A percentile compares a stretch with the other conserved stretches of the same genome.
Evolutionary conservation across 2,797 vertebrate genomes (phyloP).

Genomic region (Peromyscus eremicus): DNA sequence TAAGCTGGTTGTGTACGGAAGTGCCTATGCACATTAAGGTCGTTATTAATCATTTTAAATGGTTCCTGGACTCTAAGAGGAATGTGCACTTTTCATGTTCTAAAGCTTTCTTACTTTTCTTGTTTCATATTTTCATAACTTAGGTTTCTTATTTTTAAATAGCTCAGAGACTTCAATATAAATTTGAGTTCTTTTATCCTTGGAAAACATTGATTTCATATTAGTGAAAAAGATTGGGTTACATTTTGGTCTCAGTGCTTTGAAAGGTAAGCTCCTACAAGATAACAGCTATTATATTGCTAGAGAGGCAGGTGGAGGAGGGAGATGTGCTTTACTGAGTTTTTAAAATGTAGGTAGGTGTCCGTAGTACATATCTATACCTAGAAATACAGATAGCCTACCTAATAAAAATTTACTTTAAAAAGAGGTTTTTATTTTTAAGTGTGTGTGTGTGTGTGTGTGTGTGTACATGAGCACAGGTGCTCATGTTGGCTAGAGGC

Average conservation of each 20-base stretch:
- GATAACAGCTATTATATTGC: slow-evolving; percentile 1
- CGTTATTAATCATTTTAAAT: slow-evolving; percentile 30
- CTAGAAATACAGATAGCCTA: not conserved
- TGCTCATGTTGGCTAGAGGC: not conserved
- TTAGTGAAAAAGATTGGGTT: slow-evolving; percentile 56
- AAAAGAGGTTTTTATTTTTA: not conserved
- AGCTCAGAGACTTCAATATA: slow-evolving; percentile 47
- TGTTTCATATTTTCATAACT: not conserved
- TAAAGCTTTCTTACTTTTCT: slow-evolving; percentile 54
- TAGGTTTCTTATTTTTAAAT: slow-evolving; percentile 50
- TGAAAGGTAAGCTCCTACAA: slow-evolving; percentile 37
- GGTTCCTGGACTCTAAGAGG: slow-evolving; percentile 27
- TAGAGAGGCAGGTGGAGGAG: not conserved
- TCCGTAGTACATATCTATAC: not conserved
- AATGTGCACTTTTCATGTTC: slow-evolving; percentile 55
- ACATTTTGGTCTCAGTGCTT: slow-evolving; percentile 53
- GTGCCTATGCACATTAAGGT: slow-evolving; percentile 54
- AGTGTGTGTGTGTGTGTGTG: not conserved
- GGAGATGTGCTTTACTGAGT: not conserved
- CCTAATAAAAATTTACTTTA: not conserved
- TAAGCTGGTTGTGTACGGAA: slow-evolving; percentile 58
- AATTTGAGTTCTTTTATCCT: slow-evolving; percentile 66
- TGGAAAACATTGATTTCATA: slow-evolving; percentile 58
- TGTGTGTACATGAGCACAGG: not conserved
- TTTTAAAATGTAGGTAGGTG: not conserved